Percentiles rank a stretch among this genome's conserved stretches.
Conservation (phyloP, 2,113 vertebrate genomes). For the Felis chaus region DNA sequence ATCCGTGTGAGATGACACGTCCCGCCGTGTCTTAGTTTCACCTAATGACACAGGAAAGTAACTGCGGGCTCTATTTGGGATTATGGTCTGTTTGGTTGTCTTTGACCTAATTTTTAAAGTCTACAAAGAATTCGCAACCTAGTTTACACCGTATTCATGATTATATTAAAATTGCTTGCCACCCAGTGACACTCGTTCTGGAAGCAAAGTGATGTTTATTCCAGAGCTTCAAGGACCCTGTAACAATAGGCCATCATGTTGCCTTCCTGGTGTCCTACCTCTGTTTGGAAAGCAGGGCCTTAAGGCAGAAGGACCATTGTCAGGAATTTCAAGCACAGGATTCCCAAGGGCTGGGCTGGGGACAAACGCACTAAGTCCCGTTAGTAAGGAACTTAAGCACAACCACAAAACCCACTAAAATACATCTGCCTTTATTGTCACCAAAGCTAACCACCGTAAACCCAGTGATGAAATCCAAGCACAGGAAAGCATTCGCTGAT, state of each 20-base stretch:
- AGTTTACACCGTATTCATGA: not conserved
- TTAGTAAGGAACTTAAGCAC: too few species aligned
- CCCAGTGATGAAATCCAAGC: too few species aligned
- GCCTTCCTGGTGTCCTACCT: not conserved
- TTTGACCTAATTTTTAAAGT: not conserved
- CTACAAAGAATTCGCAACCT: too few species aligned
- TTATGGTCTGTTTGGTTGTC: not conserved
- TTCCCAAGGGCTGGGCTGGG: too few species aligned
- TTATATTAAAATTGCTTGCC: not conserved
- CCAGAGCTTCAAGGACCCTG: not conserved
- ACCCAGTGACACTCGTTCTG: not conserved
- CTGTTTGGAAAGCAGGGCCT: too few species aligned
- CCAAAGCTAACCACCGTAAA: not conserved
- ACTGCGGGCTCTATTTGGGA: not conserved
- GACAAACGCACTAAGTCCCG: accelerated
- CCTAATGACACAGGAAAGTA: not conserved
- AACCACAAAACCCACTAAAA: not conserved
- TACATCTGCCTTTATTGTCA: not conserved
- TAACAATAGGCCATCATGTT: not conserved
- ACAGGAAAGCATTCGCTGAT: not conserved
- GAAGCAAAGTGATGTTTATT: not conserved
- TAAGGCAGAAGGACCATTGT: not conserved
- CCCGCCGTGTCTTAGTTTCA: not conserved
- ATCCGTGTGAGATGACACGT: accelerated
- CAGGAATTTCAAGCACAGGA: not conserved